Conservation (phyloP, 2,113 vertebrate genomes). For the Symphodus melops region DNA sequence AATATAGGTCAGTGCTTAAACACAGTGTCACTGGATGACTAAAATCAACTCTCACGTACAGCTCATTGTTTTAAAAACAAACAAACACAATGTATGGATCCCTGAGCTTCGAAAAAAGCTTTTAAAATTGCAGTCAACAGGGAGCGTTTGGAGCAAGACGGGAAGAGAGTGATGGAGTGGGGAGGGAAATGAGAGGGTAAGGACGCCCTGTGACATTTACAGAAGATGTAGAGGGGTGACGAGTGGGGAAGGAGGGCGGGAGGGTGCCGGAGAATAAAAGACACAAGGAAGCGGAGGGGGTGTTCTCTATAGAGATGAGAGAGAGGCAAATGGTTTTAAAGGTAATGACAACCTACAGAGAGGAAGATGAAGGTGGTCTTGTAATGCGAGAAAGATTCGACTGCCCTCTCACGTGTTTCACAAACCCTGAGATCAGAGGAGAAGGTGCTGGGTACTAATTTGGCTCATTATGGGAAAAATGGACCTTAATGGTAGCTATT, state of each 20-base stretch:
- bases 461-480: constrained; percentile 69
- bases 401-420: constrained; percentile 43
- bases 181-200: constrained; percentile 48
- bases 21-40: not conserved
- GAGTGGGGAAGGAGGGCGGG: constrained; percentile 38
- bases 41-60: not conserved
- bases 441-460: constrained; percentile 69
- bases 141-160: constrained; percentile 17
- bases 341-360: constrained; percentile 76
- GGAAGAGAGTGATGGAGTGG: constrained; percentile 48
- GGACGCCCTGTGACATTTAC: constrained; percentile 40
- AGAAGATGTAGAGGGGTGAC: constrained; percentile 13
- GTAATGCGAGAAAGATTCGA: constrained; percentile 29
- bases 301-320: constrained; percentile 54
- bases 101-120: not conserved
- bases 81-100: not conserved
- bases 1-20: not conserved
- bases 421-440: constrained; percentile 62
- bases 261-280: constrained; percentile 23
- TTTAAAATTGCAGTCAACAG: constrained; percentile 2
- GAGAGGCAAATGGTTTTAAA: constrained; percentile 51
- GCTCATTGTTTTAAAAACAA: constrained; percentile 3
- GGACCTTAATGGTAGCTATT: constrained; percentile 60
- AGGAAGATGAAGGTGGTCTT: constrained; percentile 45
- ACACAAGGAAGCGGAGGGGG: constrained; percentile 34